These are phyloP conservation scores for Diabrotica balteata DNA, from an alignment of 2,888 invertebrate species.

Conservation along the genomic window DNA sequence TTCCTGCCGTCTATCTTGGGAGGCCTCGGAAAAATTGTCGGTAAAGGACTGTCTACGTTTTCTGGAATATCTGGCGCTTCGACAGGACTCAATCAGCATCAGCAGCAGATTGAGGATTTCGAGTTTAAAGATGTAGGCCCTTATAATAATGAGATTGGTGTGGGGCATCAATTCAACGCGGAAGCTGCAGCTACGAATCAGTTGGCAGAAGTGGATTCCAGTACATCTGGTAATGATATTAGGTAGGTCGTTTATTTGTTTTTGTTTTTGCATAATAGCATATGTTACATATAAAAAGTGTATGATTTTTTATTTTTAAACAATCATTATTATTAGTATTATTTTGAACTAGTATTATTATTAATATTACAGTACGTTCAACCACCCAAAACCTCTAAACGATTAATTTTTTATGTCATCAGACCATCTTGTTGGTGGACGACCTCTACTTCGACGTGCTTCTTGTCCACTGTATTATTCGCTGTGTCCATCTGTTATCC, in stretches of 20 bases:
- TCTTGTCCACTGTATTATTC: too few species aligned
- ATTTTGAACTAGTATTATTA: too few species aligned
- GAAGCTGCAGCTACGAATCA: conserved; percentile 46
- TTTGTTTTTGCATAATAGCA: too few species aligned
- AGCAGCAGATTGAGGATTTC: conserved; percentile 67
- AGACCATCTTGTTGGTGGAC: too few species aligned
- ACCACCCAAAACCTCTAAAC: too few species aligned
- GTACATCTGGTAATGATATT: conserved; percentile 23
- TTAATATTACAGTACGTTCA: too few species aligned
- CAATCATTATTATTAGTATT: too few species aligned
- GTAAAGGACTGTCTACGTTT: conserved; percentile 75
- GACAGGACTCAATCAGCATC: conserved; percentile 51
- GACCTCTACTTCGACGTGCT: too few species aligned
- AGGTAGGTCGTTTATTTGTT: conserved; percentile 23
- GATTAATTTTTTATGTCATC: too few species aligned
- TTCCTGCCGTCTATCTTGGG: conserved; percentile 86
- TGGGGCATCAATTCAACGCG: conserved; percentile 59
- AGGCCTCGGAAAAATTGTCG: conserved; percentile 81
- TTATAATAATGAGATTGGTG: conserved; percentile 54
- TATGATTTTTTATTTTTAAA: too few species aligned
- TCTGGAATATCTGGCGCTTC: conserved; percentile 65
- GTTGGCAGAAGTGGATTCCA: conserved; percentile 38
- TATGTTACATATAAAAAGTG: too few species aligned
- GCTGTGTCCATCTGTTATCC: too few species aligned
- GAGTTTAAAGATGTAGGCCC: conserved; percentile 77